Evolutionary conservation across 2,888 invertebrate genomes (phyloP), one percentile per base, ranked within the genome.

Genomic region (Rhogogaster chlorosoma): DNA sequence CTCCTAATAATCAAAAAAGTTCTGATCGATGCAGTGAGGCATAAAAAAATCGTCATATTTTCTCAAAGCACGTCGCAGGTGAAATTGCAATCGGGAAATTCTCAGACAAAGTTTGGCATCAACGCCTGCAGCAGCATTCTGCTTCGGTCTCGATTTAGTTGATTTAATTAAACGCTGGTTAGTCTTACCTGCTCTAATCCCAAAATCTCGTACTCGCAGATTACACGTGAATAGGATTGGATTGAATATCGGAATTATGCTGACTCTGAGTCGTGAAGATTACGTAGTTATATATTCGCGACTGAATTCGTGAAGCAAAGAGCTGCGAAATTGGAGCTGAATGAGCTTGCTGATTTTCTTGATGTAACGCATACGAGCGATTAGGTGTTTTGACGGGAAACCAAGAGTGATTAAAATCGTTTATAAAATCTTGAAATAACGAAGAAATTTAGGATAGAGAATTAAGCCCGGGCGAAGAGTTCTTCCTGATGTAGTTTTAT

Each of bases 251-350:
- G 22, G 38, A 71, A 71, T 38, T 18, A 1, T 22, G n/a, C 18
- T 22, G 15, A 71, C 4, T 73, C 42, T 2, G n/a, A 38, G 22
- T 42, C 1, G 22, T 42, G 4, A 22, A 10, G 26, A 42, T n/a
- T 15, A 10, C 32, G n/a, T 36, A 3, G n/a, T 73, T 42, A 38
- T 42, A 67, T 15, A 32, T 67, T 32, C 32, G 15, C 29, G 42
- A n/a, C 3, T 42, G 22, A 42, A 73, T 73, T 1, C 32, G 9
- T 85, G 86, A 86, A 87, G 87, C 73, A 93, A 86, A 89, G 93
- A 94, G 64, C 94, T 94, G 85, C 94, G 93, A 89, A 95, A 94
- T 88, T 95, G 94, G 85, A 94, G 91, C 90, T 94, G 94, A 86
- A 94, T 94, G 84, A 94, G 94, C 92, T 93, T 91, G 89, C 91